Conservation (phyloP, 2,888 invertebrate genomes). For the Troglohyphantes excavatus region DNA sequence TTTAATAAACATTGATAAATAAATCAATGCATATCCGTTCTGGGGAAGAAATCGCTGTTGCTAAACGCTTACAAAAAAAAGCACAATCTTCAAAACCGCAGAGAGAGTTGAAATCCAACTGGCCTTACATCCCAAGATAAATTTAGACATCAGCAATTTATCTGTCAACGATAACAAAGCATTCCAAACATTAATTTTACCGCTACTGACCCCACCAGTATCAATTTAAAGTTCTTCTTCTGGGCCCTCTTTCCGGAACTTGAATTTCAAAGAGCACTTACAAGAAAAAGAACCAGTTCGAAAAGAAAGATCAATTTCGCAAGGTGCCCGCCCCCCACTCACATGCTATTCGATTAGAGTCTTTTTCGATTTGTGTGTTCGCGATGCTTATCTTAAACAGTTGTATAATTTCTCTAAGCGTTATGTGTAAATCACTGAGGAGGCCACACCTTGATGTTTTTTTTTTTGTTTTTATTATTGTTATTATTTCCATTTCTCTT, state of each 20-base stretch:
- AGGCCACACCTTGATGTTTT: background rate
- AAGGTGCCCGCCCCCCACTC: background rate
- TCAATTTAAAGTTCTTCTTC: background rate
- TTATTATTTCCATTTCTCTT: background rate
- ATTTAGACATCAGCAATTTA: background rate
- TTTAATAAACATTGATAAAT: too few relatives aligned
- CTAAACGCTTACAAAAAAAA: too few relatives aligned
- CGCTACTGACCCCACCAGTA: background rate
- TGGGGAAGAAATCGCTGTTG: too few relatives aligned
- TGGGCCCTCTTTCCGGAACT: background rate
- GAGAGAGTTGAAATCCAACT: background rate
- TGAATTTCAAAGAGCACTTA: background rate
- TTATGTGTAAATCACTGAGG: background rate
- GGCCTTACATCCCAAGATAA: background rate
- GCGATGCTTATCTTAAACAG: constrained; percentile 1
- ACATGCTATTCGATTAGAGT: background rate
- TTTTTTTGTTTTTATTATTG: background rate
- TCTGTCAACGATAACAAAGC: background rate
- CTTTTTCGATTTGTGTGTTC: constrained; percentile 2
- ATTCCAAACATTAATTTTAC: constrained; percentile 9
- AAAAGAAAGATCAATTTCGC: background rate
- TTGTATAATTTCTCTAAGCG: constrained; percentile 6
- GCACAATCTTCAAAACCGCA: too few relatives aligned
- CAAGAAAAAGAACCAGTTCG: background rate
- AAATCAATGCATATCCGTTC: too few relatives aligned